Percentiles rank a stretch among this genome's conserved stretches.
Evolutionary conservation across 2,797 vertebrate genomes (phyloP).

Genomic region (Gallinago stenura): DNA sequence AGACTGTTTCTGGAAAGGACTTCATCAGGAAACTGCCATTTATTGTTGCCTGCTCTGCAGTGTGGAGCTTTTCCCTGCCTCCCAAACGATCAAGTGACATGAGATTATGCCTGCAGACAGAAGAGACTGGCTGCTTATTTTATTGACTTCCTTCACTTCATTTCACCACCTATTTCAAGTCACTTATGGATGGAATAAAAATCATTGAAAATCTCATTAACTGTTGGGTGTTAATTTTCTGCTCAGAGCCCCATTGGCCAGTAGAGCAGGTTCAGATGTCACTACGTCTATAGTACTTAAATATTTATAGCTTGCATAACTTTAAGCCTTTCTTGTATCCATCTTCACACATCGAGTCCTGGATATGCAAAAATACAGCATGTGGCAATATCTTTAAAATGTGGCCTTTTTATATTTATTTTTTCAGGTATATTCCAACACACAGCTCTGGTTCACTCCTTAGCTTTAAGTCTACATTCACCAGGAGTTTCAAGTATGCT

Average conservation of each 20-base stretch:
- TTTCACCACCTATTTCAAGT: background rate
- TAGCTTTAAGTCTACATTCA: background rate
- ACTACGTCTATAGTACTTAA: background rate
- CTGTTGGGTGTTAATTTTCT: background rate
- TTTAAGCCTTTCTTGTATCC: background rate
- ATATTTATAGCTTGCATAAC: background rate
- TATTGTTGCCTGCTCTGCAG: background rate
- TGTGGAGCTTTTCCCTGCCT: background rate
- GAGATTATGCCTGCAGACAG: background rate
- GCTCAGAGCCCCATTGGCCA: background rate
- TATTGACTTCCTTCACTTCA: background rate
- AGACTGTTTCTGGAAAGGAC: background rate
- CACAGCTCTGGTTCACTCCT: background rate
- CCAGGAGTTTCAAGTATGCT: background rate
- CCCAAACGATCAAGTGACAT: fast-evolving
- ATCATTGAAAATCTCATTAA: background rate
- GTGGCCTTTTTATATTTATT: too few relatives aligned
- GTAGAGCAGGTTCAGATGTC: background rate
- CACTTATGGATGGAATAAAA: background rate
- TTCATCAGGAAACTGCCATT: background rate
- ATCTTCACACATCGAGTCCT: background rate
- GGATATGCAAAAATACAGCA: background rate
- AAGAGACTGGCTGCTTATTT: background rate
- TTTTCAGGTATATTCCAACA: background rate
- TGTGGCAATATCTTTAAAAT: background rate